These are phyloP conservation scores for Ambastaia sidthimunki DNA, from an alignment of 2,797 vertebrate species.

Conservation along the genomic window DNA sequence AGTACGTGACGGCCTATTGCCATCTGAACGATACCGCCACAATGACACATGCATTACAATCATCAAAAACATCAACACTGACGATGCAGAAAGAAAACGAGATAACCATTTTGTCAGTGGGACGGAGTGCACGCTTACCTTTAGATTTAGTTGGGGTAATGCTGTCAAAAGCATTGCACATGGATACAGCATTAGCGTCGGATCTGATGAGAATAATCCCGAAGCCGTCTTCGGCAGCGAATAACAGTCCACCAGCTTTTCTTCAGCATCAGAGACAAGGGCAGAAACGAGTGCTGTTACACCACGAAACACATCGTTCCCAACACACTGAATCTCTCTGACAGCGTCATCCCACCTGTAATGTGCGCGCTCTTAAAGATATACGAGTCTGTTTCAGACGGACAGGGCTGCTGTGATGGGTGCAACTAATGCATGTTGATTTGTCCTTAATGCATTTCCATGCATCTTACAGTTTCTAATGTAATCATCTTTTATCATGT, in stretches of 20 bases:
- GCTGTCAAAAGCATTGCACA: conserved; percentile 66
- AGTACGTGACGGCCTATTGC: conserved; percentile 51
- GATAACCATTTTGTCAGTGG: not conserved
- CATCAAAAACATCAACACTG: not conserved
- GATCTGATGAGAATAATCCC: conserved; percentile 38
- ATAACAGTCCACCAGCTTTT: conserved; percentile 33
- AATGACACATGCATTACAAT: conserved; percentile 15
- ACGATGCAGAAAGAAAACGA: not conserved
- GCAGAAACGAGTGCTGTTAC: conserved; percentile 36
- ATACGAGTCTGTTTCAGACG: conserved; percentile 43
- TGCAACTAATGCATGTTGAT: not conserved
- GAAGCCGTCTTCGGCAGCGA: conserved; percentile 36
- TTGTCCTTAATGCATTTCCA: not conserved
- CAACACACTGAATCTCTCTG: conserved; percentile 68
- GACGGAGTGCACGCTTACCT: conserved; percentile 48
- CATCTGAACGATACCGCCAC: not conserved
- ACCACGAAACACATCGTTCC: conserved; percentile 45
- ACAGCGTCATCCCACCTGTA: conserved; percentile 72
- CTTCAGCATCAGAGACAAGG: conserved; percentile 22
- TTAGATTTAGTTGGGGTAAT: conserved; percentile 62
- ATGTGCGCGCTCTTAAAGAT: conserved; percentile 59
- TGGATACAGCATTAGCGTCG: conserved; percentile 50
- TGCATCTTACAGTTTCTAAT: not conserved
- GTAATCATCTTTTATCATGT: not conserved
- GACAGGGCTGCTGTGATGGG: not conserved